Conservation (phyloP, 2,797 vertebrate genomes). For the Anabacerthia variegaticeps region DNA sequence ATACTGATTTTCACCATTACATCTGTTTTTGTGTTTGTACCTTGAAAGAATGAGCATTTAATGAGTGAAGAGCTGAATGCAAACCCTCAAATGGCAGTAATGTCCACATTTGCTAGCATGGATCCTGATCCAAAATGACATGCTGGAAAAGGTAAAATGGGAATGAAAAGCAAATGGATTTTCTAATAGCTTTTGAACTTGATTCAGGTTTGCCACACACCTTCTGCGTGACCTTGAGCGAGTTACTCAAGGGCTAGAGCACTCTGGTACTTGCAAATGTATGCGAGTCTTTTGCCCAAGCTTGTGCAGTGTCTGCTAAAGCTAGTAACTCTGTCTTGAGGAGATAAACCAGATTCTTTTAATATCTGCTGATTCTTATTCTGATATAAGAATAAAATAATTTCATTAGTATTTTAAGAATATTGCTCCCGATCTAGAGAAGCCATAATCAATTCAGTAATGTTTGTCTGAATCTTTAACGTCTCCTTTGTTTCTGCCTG, state of each 20-base stretch:
- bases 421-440: not conserved
- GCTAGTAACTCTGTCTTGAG: not conserved
- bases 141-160: slow-evolving; percentile 7
- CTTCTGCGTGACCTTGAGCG: slow-evolving; percentile 8
- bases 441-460: not conserved
- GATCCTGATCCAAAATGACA: slow-evolving; percentile 28
- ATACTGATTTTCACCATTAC: slow-evolving; percentile 3
- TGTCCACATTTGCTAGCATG: not conserved
- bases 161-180: slow-evolving; percentile 43
- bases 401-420: slow-evolving; percentile 12
- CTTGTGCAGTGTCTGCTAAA: not conserved
- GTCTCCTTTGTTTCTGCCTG: not conserved
- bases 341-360: not conserved
- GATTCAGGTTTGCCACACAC: not conserved
- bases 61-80: slow-evolving; percentile 6
- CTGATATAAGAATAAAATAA: not conserved
- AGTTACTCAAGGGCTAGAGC: not conserved
- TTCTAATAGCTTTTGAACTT: slow-evolving; percentile 27
- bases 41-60: slow-evolving; percentile 27
- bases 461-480: not conserved
- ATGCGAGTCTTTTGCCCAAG: not conserved
- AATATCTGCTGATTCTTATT: not conserved
- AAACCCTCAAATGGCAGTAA: not conserved
- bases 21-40: not conserved
- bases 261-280: not conserved